Base-by-base conservation (phyloP, 2,113 vertebrate species). In the Cromileptes altivelis region DNA sequence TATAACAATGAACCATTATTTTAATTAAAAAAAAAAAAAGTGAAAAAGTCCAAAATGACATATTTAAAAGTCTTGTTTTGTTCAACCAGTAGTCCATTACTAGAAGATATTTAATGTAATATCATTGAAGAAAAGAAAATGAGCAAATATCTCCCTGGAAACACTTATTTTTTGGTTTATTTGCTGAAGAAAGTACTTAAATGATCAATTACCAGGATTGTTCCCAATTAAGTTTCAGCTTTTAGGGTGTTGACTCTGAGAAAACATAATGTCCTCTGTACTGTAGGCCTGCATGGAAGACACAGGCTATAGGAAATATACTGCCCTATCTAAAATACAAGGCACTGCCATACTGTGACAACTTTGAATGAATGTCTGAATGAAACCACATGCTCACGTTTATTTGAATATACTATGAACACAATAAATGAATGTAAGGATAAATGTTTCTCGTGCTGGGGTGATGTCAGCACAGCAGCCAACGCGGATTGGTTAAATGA, bases 401-500 rank as follows among this genome's bases (percentile, higher is more conserved):
- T 50, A 50, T 50, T 4, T 50, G 23, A n/a, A 30, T 42, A 30
- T 64, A 23, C 45, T 2, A 14, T 4, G 23, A 42, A 7, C 33
- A 0, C 19, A 19, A 8, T 37, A 0, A 53, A 68, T 27, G 25
- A 45, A 56, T 7, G n/a, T 0, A 17, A 19, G 11, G 40, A 27
- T 2, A 40, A 33, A 2, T 17, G 8, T 30, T 21, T 33, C 50
- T 47, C 14, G 4, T 61, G 11, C 23, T 14, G 15, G 11, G 2
- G 25, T 60, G 49, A 76, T 81, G 67, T 68, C 55, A 75, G 52
- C 57, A 19, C 18, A 30, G 45, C 11, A 33, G 18, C 25, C 33
- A 21, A 23, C 8, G 23, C 13, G 21, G 37, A 58, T 19, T 53
- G 63, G 27, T 40, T 67, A 6, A 65, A 69, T 37, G 14, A 60